Evolutionary conservation across 2,888 invertebrate species (phyloP), one percentile per base, ranked within the genome.

Genomic region (Atrina japonica): DNA sequence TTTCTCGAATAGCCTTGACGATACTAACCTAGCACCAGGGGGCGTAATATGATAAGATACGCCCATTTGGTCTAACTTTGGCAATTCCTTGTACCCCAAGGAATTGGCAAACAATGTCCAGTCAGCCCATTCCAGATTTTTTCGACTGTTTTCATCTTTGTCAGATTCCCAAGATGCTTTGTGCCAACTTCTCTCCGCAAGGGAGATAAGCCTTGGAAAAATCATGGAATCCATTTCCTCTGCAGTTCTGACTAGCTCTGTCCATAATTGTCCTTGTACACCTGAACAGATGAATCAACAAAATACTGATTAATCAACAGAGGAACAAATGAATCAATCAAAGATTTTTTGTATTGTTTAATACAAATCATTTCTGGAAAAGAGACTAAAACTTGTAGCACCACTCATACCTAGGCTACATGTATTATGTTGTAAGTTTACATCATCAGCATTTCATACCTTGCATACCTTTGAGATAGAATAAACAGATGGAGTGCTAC

Each of bases 131-230:
- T 79, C 73, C 16, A 49, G 49, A 2, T 74, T 66, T 27, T 69
- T 50, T 43, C 75, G 73, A n/a, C 68, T 69, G 7, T 68, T 70
- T 2, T 67, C 66, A 16, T 80, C 71, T 6, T 71, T 67, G 27
- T 73, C 69, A 9, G 77, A 78, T 75, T 88, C 88, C 88, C 88
- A 89, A 9, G 72, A 69, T 58, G 88, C 85, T 64, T 82, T 82
- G 70, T 89, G 88, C 88, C 88, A 89, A 0, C 81, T 82, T 23
- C 88, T 70, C 76, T 89, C 88, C 9, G 88, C 89, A 27, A 89
- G 76, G n/a, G 88, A 86, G n/a, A 86, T 56, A 1, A 88, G 72
- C 0, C 86, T 75, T 18, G 88, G 88, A 40, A 79, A 85, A 55
- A 86, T 83, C 86, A 87, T 88, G 30, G 67, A 60, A 50, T 86